phyloP scores from a whole-genome alignment of 2,888 invertebrate species.

The Cosmia pyralina region DNA sequence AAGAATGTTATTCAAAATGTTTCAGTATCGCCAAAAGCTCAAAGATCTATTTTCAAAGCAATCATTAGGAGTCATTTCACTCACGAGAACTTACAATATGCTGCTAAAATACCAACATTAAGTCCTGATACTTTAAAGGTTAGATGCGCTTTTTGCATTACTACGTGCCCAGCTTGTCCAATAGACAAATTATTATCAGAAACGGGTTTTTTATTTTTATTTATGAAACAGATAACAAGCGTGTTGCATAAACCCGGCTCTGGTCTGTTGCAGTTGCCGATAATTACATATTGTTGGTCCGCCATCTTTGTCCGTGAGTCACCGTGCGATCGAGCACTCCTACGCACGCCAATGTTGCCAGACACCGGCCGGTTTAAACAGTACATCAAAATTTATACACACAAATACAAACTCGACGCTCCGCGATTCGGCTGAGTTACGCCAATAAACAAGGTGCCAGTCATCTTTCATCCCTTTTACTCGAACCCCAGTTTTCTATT shows the following conservation, averaged over 20 bases:
- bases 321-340: slow-evolving; percentile 72
- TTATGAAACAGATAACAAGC: slow-evolving; percentile 63
- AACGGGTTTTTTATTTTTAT: slow-evolving; percentile 47
- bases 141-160: slow-evolving; percentile 41
- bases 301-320: slow-evolving; percentile 82
- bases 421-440: slow-evolving; percentile 63
- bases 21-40: slow-evolving; percentile 1
- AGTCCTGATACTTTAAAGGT: slow-evolving; percentile 21
- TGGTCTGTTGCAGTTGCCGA: slow-evolving; percentile 71
- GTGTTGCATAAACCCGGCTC: slow-evolving; percentile 58
- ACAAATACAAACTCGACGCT: slow-evolving; percentile 64
- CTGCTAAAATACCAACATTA: slow-evolving; percentile 24
- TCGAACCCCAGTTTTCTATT: slow-evolving; percentile 58
- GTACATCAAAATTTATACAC: slow-evolving; percentile 77
- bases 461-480: slow-evolving; percentile 61
- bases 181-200: slow-evolving; percentile 40
- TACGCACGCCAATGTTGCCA: slow-evolving; percentile 76
- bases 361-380: slow-evolving; percentile 74
- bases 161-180: slow-evolving; percentile 24
- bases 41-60: slow-evolving; percentile 16
- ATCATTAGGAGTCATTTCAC: slow-evolving; percentile 29
- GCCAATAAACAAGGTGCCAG: slow-evolving; percentile 65
- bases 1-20: slow-evolving; percentile 16
- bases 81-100: slow-evolving; percentile 5
- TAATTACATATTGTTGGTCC: slow-evolving; percentile 83